phyloP scores from a whole-genome alignment of 2,797 vertebrate species.

The Emydoidea blandingii region DNA sequence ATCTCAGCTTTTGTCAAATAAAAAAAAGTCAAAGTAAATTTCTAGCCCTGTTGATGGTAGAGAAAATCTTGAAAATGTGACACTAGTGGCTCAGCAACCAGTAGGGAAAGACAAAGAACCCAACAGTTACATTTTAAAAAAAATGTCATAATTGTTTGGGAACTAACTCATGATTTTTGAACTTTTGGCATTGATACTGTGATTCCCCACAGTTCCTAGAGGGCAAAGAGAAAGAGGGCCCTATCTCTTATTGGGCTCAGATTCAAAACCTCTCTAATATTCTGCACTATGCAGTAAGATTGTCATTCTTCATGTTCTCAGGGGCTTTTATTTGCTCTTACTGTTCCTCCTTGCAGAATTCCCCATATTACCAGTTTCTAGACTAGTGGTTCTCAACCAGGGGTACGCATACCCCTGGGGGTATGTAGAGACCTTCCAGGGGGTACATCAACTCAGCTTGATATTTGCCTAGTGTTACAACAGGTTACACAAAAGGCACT shows the following conservation, averaged over 20 bases:
- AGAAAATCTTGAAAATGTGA: not conserved
- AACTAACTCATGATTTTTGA: not conserved
- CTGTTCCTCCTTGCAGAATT: not conserved
- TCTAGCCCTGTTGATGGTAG: not conserved
- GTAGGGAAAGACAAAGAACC: not conserved
- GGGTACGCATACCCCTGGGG: no score
- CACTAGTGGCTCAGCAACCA: not conserved
- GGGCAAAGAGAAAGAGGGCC: not conserved
- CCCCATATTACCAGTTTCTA: not conserved
- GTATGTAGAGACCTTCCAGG: no score
- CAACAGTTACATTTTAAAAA: no score
- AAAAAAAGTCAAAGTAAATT: rapidly evolving
- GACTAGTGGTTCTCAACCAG: no score
- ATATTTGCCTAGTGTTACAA: no score
- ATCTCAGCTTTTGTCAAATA: no score
- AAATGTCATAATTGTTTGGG: no score
- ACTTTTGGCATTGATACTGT: not conserved
- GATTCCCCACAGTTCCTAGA: not conserved
- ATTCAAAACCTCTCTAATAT: not conserved
- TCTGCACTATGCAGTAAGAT: not conserved
- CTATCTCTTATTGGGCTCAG: not conserved
- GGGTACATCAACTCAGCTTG: no score
- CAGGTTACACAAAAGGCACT: no score
- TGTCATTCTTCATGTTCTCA: not conserved
- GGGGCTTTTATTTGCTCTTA: not conserved